These are phyloP conservation scores for Palloptera scutellata DNA, from an alignment of 2,888 invertebrate genomes.

Conservation along the genomic window DNA sequence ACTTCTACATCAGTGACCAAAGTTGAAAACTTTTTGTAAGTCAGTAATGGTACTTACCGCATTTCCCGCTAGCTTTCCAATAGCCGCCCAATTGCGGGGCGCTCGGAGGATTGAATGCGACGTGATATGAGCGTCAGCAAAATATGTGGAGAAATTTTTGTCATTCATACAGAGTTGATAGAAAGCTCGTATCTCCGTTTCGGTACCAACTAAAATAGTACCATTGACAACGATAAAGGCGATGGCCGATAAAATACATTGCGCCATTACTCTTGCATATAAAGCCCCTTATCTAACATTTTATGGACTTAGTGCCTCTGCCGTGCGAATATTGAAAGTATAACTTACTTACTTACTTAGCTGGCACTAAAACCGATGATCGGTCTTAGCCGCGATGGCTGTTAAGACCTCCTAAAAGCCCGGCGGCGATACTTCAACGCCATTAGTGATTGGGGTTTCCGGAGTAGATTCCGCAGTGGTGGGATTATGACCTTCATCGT, in stretches of 20 bases:
- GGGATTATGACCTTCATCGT: too few species aligned
- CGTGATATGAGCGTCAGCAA: not conserved
- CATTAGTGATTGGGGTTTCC: too few species aligned
- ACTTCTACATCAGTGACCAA: constrained; percentile 25
- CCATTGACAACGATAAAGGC: constrained; percentile 11
- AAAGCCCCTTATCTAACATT: not conserved
- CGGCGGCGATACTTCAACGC: too few species aligned
- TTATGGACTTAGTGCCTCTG: too few species aligned
- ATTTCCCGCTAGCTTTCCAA: constrained; percentile 28
- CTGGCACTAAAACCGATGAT: too few species aligned
- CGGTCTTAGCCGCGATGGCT: too few species aligned
- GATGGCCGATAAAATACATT: constrained; percentile 19
- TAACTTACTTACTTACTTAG: too few species aligned
- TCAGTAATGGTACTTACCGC: constrained; percentile 28
- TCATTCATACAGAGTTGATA: constrained; percentile 1
- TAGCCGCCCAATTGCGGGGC: constrained; percentile 29
- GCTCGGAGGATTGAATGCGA: constrained; percentile 28
- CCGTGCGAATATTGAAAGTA: constrained; percentile 7
- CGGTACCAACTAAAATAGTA: not conserved
- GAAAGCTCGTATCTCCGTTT: not conserved
- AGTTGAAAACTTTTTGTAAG: constrained; percentile 25
- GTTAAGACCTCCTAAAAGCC: too few species aligned
- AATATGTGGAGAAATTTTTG: not conserved
- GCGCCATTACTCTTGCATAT: constrained; percentile 13
- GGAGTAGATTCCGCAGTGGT: too few species aligned